phyloP scores from a whole-genome alignment of 2,888 invertebrate species.

The Drosophila mercatorum region DNA sequence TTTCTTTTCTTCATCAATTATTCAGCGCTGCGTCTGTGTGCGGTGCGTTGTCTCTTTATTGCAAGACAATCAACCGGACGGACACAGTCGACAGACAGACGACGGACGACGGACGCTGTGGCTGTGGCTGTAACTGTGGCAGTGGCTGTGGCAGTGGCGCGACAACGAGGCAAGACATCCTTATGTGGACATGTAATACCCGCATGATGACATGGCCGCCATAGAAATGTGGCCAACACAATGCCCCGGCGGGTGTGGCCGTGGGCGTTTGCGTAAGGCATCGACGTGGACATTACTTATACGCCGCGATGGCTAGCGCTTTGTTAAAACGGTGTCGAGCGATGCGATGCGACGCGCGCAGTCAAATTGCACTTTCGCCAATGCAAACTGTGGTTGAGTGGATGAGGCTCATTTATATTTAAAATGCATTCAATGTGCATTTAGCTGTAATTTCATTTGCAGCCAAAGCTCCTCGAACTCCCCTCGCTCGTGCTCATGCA shows the following conservation, averaged over 20 bases:
- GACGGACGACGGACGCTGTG: neutral
- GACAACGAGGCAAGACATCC: neutral
- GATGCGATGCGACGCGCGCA: slow-evolving; percentile 11
- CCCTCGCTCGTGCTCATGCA: slow-evolving; percentile 36
- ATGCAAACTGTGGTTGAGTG: slow-evolving; percentile 1
- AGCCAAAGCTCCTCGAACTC: neutral
- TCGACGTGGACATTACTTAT: slow-evolving; percentile 37
- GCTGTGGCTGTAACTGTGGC: neutral
- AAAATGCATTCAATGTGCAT: slow-evolving; percentile 65
- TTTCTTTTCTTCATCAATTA: slow-evolving; percentile 74
- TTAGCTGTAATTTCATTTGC: slow-evolving; percentile 57
- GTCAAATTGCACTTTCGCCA: slow-evolving; percentile 55
- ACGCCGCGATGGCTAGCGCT: slow-evolving; percentile 21
- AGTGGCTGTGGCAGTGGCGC: neutral
- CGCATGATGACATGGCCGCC: slow-evolving; percentile 24
- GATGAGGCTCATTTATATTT: slow-evolving; percentile 55
- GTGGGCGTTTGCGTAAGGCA: neutral
- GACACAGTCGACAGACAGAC: neutral
- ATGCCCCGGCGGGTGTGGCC: neutral
- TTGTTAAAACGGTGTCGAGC: slow-evolving; percentile 15
- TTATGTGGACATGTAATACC: slow-evolving; percentile 6
- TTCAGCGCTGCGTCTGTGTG: slow-evolving; percentile 51
- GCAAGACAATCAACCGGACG: slow-evolving; percentile 57
- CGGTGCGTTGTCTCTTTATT: slow-evolving; percentile 54
- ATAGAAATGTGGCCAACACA: slow-evolving; percentile 1